Evolutionary conservation across 2,888 invertebrate species (phyloP).

Genomic region (Podabrus alpinus): DNA sequence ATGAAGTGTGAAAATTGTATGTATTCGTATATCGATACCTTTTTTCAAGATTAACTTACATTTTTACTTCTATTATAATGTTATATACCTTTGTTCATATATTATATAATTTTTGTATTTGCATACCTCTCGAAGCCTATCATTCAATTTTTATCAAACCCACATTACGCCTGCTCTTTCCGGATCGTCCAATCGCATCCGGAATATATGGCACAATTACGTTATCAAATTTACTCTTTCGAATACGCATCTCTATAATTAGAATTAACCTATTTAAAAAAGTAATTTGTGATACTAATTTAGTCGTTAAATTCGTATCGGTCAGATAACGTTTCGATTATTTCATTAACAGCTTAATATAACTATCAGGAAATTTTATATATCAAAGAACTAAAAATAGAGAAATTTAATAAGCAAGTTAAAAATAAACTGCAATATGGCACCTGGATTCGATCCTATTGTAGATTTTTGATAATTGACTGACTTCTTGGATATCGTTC

Average conservation of each 20-base stretch:
- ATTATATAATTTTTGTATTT: background rate
- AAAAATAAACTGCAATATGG: too few species aligned
- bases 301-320: background rate
- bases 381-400: background rate
- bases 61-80: background rate
- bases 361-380: background rate
- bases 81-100: background rate
- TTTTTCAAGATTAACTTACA: background rate
- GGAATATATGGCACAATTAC: slow-evolving; percentile 21
- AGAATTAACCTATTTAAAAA: background rate
- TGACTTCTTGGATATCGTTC: too few species aligned
- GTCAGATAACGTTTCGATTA: background rate
- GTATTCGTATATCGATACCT: background rate
- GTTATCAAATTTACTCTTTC: slow-evolving; percentile 7
- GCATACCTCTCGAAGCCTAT: background rate
- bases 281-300: background rate
- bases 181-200: slow-evolving; percentile 21
- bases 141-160: slow-evolving; percentile 4
- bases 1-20: background rate
- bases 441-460: too few species aligned
- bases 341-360: background rate
- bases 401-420: too few species aligned
- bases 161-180: slow-evolving; percentile 21
- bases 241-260: background rate
- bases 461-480: too few species aligned